These are phyloP conservation scores for Tetanocera ferruginea DNA, from an alignment of 2,888 invertebrate genomes.

Conservation along the genomic window DNA sequence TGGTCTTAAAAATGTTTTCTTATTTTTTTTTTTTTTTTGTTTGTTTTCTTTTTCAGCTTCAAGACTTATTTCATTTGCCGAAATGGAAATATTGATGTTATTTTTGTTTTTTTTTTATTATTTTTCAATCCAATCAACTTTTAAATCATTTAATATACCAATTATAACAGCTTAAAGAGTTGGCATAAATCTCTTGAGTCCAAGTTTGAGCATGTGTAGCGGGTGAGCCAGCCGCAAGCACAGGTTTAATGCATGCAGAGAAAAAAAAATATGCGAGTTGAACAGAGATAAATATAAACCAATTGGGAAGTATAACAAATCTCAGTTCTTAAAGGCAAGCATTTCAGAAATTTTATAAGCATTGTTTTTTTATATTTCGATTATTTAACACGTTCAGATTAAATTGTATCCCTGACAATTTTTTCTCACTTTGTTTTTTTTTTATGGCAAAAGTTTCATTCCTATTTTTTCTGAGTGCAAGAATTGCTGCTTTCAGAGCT, in stretches of 20 bases:
- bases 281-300: no score
- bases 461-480: neutral
- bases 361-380: no score
- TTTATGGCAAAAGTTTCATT: neutral
- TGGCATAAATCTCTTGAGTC: conserved; percentile 62
- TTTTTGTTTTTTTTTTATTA: conserved; percentile 44
- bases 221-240: conserved; percentile 12
- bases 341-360: neutral
- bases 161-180: conserved; percentile 68
- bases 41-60: neutral
- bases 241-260: neutral
- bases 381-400: neutral
- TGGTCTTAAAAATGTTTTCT: neutral
- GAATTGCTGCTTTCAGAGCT: conserved; percentile 42
- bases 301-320: neutral
- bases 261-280: no score
- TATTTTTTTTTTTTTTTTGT: neutral
- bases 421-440: neutral
- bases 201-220: neutral
- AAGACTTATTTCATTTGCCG: neutral
- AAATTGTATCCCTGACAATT: neutral
- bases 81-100: conserved; percentile 56
- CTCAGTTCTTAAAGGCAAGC: neutral
- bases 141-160: conserved; percentile 69
- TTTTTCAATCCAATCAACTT: conserved; percentile 55